Evolutionary conservation across 2,888 invertebrate species (phyloP), one percentile per base, ranked within the genome.

Genomic region (Epinotia brunnichana): DNA sequence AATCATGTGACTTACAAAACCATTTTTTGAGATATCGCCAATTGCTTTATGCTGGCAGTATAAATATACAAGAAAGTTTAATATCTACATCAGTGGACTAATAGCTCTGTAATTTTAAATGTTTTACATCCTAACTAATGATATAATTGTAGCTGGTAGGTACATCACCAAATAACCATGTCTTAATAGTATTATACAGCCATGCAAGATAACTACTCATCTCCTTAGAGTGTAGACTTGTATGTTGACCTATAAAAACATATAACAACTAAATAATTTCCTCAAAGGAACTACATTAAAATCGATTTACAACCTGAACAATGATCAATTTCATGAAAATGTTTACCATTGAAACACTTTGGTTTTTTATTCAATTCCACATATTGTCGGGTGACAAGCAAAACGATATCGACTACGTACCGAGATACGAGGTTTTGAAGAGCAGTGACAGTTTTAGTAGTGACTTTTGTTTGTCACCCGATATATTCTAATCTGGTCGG

Each of bases 181-280:
- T 79, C 74, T 80, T 75, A 69, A 90, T 64, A 79, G 79, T 86
- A 82, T 87, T 80, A 80, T 81, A 82, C 77, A 82, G 85, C 86
- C 86, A 86, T 79, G 85, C 81, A 77, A 86, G 76, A 73, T 78
- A 70, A 84, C 81, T 81, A 78, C 77, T 85, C 91, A 91, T 91
- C 82, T 84, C 84, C 80, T 80, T 70, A 66, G 69, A 57, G 66
- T 63, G 67, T 73, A 64, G 73, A 71, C 70, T 74, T 61, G 67
- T 73, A 68, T 69, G 67, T 63, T 44, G 41, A 68, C 71, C 71
- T 71, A 71, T 21, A 71, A 74, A 59, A 68, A 68, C 56, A 70
- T 11, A 54, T 7, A 57, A 9, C 24, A 53, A 54, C 24, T 54
- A n/a, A 48, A 56, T 56, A 10, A 66, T 66, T 66, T 17, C 53